These are phyloP conservation scores for Cephalopachus bancanus DNA, from an alignment of 2,797 vertebrate species.

Conservation along the genomic window DNA sequence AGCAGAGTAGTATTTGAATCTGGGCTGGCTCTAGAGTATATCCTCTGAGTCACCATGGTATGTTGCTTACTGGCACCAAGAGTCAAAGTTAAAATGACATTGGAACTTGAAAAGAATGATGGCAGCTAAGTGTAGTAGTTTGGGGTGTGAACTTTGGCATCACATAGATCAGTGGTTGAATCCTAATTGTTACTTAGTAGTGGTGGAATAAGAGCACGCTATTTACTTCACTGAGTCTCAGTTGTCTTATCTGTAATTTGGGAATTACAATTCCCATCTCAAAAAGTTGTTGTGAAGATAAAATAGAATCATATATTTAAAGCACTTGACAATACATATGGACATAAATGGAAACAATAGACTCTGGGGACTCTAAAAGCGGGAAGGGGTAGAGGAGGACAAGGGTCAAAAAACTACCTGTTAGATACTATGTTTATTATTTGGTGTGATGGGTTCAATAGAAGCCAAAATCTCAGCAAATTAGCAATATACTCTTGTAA, in stretches of 20 bases:
- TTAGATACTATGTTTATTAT: no score
- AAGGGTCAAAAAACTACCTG: no score
- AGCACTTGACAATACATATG: neutral
- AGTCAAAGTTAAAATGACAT: neutral
- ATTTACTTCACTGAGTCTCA: neutral
- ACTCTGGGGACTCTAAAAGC: no score
- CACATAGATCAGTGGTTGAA: neutral
- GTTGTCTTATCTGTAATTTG: conserved; percentile 23
- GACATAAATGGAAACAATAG: no score
- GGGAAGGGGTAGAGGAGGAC: no score
- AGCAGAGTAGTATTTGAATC: neutral
- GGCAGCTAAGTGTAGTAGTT: neutral
- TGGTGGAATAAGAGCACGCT: neutral
- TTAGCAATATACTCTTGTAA: no score
- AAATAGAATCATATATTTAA: neutral
- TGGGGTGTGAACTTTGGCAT: neutral
- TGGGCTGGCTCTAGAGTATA: neutral
- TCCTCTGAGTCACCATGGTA: neutral
- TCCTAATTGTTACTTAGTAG: neutral
- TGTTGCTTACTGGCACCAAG: neutral
- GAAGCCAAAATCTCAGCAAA: no score
- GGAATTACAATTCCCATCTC: neutral
- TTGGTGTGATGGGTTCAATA: no score
- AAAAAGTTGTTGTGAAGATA: neutral
- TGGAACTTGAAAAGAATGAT: neutral